These are phyloP conservation scores for Polyploca ridens DNA, from an alignment of 2,888 invertebrate genomes.

Conservation along the genomic window DNA sequence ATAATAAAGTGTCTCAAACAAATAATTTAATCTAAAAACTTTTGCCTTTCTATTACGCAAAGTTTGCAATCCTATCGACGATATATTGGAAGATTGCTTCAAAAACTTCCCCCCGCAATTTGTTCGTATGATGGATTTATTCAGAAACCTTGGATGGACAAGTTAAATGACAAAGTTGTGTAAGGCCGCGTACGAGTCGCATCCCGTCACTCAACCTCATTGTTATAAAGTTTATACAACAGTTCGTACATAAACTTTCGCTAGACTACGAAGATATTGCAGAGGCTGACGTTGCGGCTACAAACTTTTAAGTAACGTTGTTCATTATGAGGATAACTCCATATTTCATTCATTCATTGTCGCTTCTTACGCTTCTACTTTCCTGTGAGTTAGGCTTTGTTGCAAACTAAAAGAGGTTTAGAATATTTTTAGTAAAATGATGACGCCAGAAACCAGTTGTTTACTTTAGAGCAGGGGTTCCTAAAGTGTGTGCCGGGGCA, in stretches of 20 bases:
- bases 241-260: slow-evolving; percentile 7
- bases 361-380: not conserved
- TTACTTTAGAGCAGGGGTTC: too few species aligned
- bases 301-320: slow-evolving; percentile 16
- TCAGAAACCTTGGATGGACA: slow-evolving; percentile 11
- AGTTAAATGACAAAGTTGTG: slow-evolving; percentile 13
- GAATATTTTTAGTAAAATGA: not conserved
- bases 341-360: slow-evolving; percentile 10
- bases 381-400: not conserved
- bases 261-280: slow-evolving; percentile 10
- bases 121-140: slow-evolving; percentile 4
- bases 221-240: slow-evolving; percentile 4
- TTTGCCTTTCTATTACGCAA: not conserved
- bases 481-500: too few species aligned
- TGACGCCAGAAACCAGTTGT: too few species aligned
- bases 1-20: not conserved
- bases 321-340: slow-evolving; percentile 16
- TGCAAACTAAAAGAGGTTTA: not conserved
- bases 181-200: slow-evolving; percentile 10
- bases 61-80: slow-evolving; percentile 7
- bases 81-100: slow-evolving; percentile 11
- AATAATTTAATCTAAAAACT: not conserved
- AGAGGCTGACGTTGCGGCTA: slow-evolving; percentile 10
- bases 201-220: slow-evolving; percentile 13
- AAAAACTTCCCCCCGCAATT: not conserved